Conservation (phyloP, 2,797 vertebrate species). For the Catostomus latipinnis region DNA sequence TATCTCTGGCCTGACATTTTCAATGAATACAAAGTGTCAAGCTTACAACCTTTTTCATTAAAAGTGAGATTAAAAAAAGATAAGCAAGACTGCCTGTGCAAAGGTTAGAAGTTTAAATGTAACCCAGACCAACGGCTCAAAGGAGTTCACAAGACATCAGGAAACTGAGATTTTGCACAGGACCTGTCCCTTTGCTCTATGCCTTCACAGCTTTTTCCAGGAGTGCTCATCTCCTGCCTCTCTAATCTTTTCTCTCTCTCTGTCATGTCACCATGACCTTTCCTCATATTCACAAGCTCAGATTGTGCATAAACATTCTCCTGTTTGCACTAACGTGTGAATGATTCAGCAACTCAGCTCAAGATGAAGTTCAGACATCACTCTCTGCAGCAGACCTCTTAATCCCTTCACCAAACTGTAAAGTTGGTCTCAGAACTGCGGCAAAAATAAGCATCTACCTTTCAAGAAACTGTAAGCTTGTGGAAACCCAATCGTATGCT, state of each 20-base stretch:
- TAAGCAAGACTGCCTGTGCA: not conserved
- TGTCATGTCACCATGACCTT: slow-evolving; percentile 55
- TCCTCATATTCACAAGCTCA: slow-evolving; percentile 47
- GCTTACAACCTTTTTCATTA: slow-evolving; percentile 14
- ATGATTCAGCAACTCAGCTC: slow-evolving; percentile 34
- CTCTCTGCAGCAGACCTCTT: slow-evolving; percentile 19
- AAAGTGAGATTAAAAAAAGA: slow-evolving; percentile 22
- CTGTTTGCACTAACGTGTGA: slow-evolving; percentile 45
- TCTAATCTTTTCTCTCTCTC: slow-evolving; percentile 13
- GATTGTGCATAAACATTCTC: slow-evolving; percentile 52
- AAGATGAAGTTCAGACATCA: slow-evolving; percentile 30
- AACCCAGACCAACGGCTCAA: not conserved
- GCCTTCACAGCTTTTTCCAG: slow-evolving; percentile 34
- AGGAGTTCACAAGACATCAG: slow-evolving; percentile 1
- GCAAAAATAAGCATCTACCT: not conserved
- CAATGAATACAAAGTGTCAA: slow-evolving; percentile 23
- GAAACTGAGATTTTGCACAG: slow-evolving; percentile 15
- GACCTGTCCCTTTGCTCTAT: slow-evolving; percentile 23
- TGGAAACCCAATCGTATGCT: slow-evolving; percentile 16
- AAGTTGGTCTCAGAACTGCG: not conserved
- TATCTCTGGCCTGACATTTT: slow-evolving; percentile 32
- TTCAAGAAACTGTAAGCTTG: slow-evolving; percentile 12
- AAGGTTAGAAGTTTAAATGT: slow-evolving; percentile 20
- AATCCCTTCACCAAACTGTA: slow-evolving; percentile 21
- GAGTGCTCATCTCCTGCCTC: slow-evolving; percentile 22